Percentiles rank a stretch among this genome's conserved stretches.
Evolutionary conservation across 2,888 invertebrate genomes (phyloP).

Genomic region (Ischnura elegans): DNA sequence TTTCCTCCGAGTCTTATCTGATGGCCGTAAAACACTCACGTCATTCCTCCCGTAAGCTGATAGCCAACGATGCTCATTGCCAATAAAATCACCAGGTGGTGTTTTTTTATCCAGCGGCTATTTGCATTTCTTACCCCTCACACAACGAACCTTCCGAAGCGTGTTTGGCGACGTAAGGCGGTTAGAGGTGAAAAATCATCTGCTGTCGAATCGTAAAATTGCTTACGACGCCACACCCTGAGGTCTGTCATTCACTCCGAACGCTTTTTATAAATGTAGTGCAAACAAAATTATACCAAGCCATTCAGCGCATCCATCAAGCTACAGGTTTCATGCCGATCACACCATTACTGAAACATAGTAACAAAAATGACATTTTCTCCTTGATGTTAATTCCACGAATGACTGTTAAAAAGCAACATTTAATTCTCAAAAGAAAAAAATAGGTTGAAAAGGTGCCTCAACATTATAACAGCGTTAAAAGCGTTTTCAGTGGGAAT

Average conservation of each 20-base stretch:
- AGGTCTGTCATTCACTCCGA: background rate
- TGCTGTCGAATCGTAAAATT: conserved; percentile 7
- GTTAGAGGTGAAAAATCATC: background rate
- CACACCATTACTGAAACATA: no score
- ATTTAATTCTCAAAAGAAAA: no score
- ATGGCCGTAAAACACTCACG: background rate
- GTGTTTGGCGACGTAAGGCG: background rate
- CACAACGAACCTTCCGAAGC: background rate
- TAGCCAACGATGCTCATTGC: conserved; percentile 11
- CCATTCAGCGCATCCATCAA: background rate
- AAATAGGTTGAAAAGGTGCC: no score
- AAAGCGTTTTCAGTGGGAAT: no score
- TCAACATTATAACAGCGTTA: no score
- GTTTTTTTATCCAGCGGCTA: background rate
- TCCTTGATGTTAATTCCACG: no score
- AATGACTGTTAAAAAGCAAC: no score
- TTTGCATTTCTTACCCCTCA: background rate
- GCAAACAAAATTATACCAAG: background rate
- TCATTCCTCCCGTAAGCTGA: background rate
- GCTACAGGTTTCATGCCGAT: no score
- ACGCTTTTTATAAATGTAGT: background rate
- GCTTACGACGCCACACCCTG: background rate
- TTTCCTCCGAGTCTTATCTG: conserved; percentile 10
- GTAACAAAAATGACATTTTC: no score
- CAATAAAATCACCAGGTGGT: conserved; percentile 23